Conservation (phyloP, 2,113 vertebrate genomes). For the Mus pahari region DNA sequence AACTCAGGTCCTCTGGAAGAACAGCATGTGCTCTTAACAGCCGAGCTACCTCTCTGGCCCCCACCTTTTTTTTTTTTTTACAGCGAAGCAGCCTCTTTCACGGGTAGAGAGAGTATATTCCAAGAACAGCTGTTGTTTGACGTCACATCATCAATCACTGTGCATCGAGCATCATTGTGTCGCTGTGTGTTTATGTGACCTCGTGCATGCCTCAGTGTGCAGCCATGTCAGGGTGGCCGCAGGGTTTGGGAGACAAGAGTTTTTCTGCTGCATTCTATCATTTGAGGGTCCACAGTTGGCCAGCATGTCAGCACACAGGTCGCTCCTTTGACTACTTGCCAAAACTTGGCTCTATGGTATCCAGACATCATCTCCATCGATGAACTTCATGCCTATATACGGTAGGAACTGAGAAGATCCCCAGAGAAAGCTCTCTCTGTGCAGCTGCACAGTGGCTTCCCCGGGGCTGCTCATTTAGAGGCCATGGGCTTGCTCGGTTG, state of each 20-base stretch:
- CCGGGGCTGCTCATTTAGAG: background rate
- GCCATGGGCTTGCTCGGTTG: background rate
- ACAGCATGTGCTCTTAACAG: no score
- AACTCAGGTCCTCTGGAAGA: background rate
- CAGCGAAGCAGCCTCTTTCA: background rate
- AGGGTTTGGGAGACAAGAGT: background rate
- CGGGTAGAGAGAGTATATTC: background rate
- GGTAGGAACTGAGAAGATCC: background rate
- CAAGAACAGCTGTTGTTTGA: background rate
- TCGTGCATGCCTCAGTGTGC: no score
- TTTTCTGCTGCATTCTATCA: no score
- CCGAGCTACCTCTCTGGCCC: background rate
- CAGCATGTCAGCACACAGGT: no score
- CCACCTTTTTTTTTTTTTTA: no score
- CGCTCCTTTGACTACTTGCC: background rate
- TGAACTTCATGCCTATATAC: background rate
- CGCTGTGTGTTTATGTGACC: accelerated
- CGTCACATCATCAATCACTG: no score
- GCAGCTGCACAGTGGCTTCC: background rate
- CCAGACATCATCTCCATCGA: background rate
- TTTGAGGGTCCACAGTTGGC: no score
- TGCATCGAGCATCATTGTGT: accelerated
- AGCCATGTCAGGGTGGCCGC: background rate
- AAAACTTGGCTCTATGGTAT: constrained; percentile 22
- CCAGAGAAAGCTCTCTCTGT: background rate